Conservation (phyloP, 2,888 invertebrate species). For the Carcina quercana region DNA sequence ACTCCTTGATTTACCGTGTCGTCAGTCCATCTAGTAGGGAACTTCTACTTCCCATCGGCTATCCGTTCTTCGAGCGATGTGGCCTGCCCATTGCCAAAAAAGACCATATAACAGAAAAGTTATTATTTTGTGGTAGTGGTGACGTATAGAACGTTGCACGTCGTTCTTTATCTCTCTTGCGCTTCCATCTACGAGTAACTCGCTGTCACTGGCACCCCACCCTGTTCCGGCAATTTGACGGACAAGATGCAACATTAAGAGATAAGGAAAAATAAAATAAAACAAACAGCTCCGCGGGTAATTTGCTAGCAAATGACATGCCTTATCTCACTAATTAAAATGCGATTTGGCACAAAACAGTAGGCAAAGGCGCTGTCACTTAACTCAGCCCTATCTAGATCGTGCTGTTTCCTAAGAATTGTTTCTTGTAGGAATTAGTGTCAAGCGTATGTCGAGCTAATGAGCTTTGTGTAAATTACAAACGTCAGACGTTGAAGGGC, state of each 20-base stretch:
- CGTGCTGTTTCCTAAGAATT: constrained; percentile 36
- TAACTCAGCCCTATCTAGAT: constrained; percentile 42
- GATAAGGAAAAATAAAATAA: constrained; percentile 63
- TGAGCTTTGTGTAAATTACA: too few species aligned
- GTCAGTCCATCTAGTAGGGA: too few species aligned
- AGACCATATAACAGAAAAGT: too few species aligned
- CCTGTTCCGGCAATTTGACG: constrained; percentile 49
- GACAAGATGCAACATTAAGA: constrained; percentile 57
- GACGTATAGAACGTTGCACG: too few species aligned
- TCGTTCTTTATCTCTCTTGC: too few species aligned
- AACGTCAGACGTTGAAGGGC: too few species aligned
- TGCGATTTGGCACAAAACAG: constrained; percentile 59
- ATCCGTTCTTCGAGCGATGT: too few species aligned
- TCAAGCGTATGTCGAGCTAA: constrained; percentile 29
- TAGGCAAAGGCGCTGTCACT: constrained; percentile 45
- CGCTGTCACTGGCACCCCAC: constrained; percentile 20
- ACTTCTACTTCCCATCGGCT: too few species aligned
- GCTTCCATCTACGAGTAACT: too few species aligned
- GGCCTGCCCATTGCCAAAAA: too few species aligned
- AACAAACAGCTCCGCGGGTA: constrained; percentile 54
- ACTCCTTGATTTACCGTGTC: too few species aligned
- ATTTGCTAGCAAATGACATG: constrained; percentile 63
- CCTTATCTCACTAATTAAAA: constrained; percentile 69
- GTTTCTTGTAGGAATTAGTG: constrained; percentile 28
- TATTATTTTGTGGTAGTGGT: too few species aligned